A percentile compares a stretch with the other conserved stretches of the same genome.
phyloP scores from a whole-genome alignment of 2,888 invertebrate genomes.

The Tiphia femorata region DNA sequence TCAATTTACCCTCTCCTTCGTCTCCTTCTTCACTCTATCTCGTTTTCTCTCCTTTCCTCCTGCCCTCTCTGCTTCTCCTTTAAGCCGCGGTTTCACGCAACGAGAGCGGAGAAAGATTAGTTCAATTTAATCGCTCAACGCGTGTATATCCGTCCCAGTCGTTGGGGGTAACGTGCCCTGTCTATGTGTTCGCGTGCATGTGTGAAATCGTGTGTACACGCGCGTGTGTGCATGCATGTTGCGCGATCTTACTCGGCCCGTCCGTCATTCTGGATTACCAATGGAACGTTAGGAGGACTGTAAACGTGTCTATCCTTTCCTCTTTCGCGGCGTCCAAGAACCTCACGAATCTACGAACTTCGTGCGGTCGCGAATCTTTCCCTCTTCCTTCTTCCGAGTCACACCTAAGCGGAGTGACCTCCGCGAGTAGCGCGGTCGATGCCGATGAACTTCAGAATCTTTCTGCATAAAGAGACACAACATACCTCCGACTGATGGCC shows the following conservation, averaged over 20 bases:
- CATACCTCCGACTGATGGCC: neutral
- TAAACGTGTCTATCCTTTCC: too few relatives aligned
- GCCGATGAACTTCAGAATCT: too few relatives aligned
- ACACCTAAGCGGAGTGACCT: too few relatives aligned
- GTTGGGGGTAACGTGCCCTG: constrained; percentile 26
- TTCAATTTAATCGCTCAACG: constrained; percentile 6
- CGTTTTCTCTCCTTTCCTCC: too few relatives aligned
- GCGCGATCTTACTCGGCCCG: neutral
- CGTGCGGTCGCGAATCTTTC: neutral
- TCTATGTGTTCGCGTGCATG: constrained; percentile 14
- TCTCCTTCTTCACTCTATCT: neutral
- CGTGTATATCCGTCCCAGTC: constrained; percentile 28
- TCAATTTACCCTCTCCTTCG: too few relatives aligned
- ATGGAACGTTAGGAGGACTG: neutral
- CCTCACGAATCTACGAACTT: too few relatives aligned
- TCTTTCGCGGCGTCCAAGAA: too few relatives aligned
- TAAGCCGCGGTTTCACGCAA: neutral
- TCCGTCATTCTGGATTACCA: too few relatives aligned
- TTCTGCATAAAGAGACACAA: neutral
- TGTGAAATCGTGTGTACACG: neutral
- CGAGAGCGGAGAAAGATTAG: neutral
- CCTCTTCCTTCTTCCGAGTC: neutral
- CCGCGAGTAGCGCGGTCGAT: too few relatives aligned
- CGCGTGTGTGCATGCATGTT: neutral
- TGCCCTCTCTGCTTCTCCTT: too few relatives aligned